Conservation (phyloP, 2,113 vertebrate genomes). For the Gnathonemus longibarbis region DNA sequence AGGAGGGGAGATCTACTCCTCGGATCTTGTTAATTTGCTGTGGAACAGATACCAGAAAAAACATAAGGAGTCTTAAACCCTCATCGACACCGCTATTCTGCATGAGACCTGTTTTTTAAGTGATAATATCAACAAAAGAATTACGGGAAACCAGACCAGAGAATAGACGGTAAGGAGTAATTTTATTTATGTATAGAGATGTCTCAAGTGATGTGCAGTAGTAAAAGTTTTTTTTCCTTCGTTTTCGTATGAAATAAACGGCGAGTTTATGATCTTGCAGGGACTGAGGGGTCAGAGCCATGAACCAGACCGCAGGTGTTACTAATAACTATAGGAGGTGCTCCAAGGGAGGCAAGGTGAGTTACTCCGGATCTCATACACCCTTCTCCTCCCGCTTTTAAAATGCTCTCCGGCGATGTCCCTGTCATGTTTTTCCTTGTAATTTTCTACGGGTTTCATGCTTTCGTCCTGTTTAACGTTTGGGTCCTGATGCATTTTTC, state of each 20-base stretch:
- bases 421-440: neutral
- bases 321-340: slow-evolving; percentile 59
- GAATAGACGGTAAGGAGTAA: neutral
- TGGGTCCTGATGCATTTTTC: neutral
- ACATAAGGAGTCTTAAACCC: neutral
- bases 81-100: neutral
- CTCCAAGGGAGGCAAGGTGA: slow-evolving; percentile 65
- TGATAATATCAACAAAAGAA: neutral
- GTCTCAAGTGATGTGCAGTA: neutral
- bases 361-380: slow-evolving; percentile 18
- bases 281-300: slow-evolving; percentile 33
- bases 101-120: neutral
- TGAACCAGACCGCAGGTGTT: slow-evolving; percentile 68
- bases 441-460: neutral
- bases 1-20: neutral
- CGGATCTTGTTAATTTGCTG: neutral
- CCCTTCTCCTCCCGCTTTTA: neutral
- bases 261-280: slow-evolving; percentile 24
- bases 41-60: neutral
- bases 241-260: neutral
- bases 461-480: neutral
- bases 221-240: neutral
- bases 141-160: neutral
- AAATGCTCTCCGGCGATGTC: neutral
- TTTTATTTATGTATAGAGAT: neutral